phyloP scores from a whole-genome alignment of 2,113 vertebrate genomes.

The Sphaerodactylus townsendi region DNA sequence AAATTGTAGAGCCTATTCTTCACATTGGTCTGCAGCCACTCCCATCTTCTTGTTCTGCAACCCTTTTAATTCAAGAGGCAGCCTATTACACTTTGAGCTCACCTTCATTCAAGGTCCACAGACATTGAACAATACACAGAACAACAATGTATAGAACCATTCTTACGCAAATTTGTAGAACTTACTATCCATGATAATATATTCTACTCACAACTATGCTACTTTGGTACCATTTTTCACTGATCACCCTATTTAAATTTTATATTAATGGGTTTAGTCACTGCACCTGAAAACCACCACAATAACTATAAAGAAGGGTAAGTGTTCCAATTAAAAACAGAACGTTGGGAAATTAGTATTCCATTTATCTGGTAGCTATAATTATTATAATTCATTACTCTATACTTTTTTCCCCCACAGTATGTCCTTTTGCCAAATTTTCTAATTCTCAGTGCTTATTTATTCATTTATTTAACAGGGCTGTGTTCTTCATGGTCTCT shows the following conservation, averaged over 20 bases:
- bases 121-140: constrained; percentile 11
- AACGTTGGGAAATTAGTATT: constrained; percentile 52
- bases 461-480: constrained; percentile 55
- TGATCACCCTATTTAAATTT: constrained; percentile 20
- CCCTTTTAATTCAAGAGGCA: neutral
- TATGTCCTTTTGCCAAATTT: constrained; percentile 47
- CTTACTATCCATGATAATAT: constrained; percentile 1
- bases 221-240: constrained; percentile 14
- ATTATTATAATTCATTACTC: constrained; percentile 66
- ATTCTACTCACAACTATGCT: neutral
- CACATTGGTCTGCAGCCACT: too few relatives aligned
- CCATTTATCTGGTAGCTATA: constrained; percentile 49
- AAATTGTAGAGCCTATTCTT: neutral
- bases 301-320: constrained; percentile 59
- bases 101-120: neutral
- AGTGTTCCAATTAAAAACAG: constrained; percentile 67
- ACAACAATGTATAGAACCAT: constrained; percentile 1
- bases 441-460: constrained; percentile 56
- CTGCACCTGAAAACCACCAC: constrained; percentile 43
- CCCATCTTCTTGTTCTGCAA: too few relatives aligned
- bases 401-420: constrained; percentile 38
- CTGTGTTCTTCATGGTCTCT: constrained; percentile 4
- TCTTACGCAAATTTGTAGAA: constrained; percentile 21
- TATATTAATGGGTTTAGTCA: constrained; percentile 57
- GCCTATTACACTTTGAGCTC: neutral